phyloP scores from a whole-genome alignment of 1,140 invertebrate species.

The Philaenus spumarius region DNA sequence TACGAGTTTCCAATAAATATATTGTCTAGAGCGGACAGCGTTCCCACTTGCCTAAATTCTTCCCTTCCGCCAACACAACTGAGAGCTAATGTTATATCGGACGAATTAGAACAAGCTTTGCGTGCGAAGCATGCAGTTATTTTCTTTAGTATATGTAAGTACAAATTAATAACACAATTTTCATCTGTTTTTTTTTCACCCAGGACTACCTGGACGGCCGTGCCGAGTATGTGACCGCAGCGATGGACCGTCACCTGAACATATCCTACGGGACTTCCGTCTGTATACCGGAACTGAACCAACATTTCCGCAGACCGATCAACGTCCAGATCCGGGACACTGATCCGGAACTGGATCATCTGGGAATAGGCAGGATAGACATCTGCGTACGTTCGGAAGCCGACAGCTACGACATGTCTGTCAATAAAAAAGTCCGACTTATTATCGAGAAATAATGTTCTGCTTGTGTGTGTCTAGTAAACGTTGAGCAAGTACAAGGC shows the following conservation, averaged over 20 bases:
- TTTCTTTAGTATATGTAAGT: too few relatives aligned
- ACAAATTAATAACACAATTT: too few relatives aligned
- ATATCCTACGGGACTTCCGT: conserved; percentile 42
- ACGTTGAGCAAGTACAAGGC: too few relatives aligned
- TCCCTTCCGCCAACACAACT: too few relatives aligned
- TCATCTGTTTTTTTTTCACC: too few relatives aligned
- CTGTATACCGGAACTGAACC: conserved; percentile 45
- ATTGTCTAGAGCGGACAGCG: too few relatives aligned
- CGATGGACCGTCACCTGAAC: conserved; percentile 40
- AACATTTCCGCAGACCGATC: conserved; percentile 42
- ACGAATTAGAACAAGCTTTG: too few relatives aligned
- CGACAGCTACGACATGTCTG: conserved; percentile 44
- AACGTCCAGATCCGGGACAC: conserved; percentile 1
- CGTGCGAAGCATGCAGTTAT: too few relatives aligned
- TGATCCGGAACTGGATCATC: background rate
- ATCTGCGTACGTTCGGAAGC: conserved; percentile 45
- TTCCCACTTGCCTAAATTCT: too few relatives aligned
- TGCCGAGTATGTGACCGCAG: conserved; percentile 41
- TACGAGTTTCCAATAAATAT: too few relatives aligned
- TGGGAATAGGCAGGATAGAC: conserved; percentile 36
- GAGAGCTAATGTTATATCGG: too few relatives aligned
- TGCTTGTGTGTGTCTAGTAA: too few relatives aligned
- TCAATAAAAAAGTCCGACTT: conserved; percentile 35
- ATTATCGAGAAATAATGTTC: conserved; percentile 24
- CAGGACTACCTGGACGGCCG: conserved; percentile 47